Percentiles rank a stretch among this genome's conserved stretches.
phyloP scores from a whole-genome alignment of 2,113 vertebrate genomes.

The Camelus dromedarius region DNA sequence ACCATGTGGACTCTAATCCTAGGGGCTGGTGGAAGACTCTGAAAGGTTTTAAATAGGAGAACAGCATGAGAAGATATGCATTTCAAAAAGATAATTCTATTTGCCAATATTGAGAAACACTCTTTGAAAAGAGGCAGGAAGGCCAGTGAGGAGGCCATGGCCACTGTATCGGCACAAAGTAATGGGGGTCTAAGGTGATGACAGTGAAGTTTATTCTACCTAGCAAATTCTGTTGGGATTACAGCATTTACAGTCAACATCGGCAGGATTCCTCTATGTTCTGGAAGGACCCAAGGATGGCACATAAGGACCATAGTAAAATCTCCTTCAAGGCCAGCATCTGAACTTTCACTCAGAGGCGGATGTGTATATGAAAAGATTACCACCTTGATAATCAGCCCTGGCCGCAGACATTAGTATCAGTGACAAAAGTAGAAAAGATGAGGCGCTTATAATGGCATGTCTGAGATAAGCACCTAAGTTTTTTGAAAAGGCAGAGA shows the following conservation, averaged over 20 bases:
- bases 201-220: not conserved
- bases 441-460: not conserved
- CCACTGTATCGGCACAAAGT: not conserved
- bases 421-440: conserved; percentile 28
- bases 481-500: conserved; percentile 3
- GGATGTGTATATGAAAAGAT: not conserved
- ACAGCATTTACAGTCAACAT: not conserved
- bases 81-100: conserved; percentile 27
- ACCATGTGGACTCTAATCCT: not conserved
- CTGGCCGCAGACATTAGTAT: conserved; percentile 19
- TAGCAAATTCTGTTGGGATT: not conserved
- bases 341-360: not conserved
- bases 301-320: conserved; percentile 8
- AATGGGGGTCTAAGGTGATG: not conserved
- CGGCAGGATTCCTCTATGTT: not conserved
- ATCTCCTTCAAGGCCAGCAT: not conserved
- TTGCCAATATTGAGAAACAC: not conserved
- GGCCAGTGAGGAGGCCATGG: not conserved
- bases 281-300: not conserved
- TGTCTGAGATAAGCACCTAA: conserved; percentile 25
- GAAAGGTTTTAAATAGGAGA: conserved; percentile 8
- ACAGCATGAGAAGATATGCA: not conserved
- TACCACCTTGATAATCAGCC: conserved; percentile 29
- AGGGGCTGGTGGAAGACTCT: not conserved
- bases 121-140: not conserved